phyloP scores from a whole-genome alignment of 1,140 invertebrate genomes.

The Ceratosolen solmsi region DNA sequence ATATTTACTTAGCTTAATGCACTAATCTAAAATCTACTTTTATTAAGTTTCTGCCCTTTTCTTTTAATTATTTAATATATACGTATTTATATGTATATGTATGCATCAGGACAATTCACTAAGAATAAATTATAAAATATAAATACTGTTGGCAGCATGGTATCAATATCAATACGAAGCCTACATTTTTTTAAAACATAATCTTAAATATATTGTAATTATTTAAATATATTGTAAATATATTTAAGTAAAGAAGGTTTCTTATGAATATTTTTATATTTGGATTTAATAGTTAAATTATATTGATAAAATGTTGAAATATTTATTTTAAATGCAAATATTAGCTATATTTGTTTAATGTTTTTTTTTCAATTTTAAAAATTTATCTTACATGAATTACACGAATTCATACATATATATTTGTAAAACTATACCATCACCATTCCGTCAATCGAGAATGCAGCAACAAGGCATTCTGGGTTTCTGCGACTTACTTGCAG shows the following conservation, averaged over 20 bases:
- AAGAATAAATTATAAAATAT: conserved; percentile 25
- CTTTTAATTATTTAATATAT: conserved; percentile 9
- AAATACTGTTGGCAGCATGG: not conserved
- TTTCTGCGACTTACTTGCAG: conserved; percentile 55
- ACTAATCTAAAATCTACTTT: conserved; percentile 27
- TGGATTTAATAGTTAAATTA: too few relatives aligned
- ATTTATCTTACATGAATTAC: conserved; percentile 9
- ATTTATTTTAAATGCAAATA: too few relatives aligned
- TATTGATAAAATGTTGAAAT: too few relatives aligned
- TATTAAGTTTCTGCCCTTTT: conserved; percentile 39
- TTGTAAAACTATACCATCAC: conserved; percentile 42
- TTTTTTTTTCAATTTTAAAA: too few relatives aligned
- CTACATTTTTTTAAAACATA: not conserved
- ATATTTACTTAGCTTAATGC: conserved; percentile 40
- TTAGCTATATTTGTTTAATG: too few relatives aligned
- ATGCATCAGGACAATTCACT: conserved; percentile 9
- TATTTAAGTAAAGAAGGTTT: too few relatives aligned
- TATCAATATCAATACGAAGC: not conserved
- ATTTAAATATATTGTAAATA: too few relatives aligned
- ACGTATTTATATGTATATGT: not conserved
- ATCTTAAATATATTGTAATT: too few relatives aligned
- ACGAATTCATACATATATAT: conserved; percentile 31
- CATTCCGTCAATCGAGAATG: conserved; percentile 51
- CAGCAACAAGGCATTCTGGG: conserved; percentile 25
- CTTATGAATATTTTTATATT: too few relatives aligned